A percentile compares a stretch with the other conserved stretches of the same genome.
Evolutionary conservation across 2,113 vertebrate species (phyloP).

Genomic region (Eretmochelys imbricata): DNA sequence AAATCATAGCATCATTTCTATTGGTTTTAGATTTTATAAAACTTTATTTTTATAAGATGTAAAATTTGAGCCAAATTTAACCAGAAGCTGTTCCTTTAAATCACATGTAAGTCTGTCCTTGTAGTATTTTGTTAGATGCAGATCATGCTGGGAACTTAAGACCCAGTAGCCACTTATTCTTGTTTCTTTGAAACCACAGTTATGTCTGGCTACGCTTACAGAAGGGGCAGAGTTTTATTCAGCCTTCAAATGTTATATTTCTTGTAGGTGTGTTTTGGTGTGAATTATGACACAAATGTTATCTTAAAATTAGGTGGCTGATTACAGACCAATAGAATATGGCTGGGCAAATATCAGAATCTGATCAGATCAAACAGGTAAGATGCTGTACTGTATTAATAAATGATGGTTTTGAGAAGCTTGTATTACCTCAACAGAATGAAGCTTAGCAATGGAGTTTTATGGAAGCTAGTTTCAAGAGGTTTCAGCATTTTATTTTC

Average conservation of each 20-base stretch:
- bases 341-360: constrained; percentile 91
- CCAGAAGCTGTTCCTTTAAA: background rate
- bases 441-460: background rate
- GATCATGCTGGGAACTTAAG: background rate
- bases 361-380: constrained; percentile 98
- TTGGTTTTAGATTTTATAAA: background rate
- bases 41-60: background rate
- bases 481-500: background rate
- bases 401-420: background rate
- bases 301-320: constrained; percentile 68
- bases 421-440: background rate
- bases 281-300: background rate
- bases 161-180: background rate
- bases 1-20: background rate
- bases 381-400: constrained; percentile 1
- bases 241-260: background rate
- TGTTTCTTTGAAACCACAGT: background rate
- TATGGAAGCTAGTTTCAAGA: background rate
- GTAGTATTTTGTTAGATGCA: background rate
- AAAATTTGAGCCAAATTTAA: background rate
- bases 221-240: background rate
- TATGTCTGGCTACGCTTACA: background rate
- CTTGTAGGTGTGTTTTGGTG: background rate
- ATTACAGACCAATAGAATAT: constrained; percentile 72
- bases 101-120: background rate